Percentiles rank a stretch among this genome's conserved stretches.
phyloP scores from a whole-genome alignment of 2,797 vertebrate genomes.

The Danio aesculapii region DNA sequence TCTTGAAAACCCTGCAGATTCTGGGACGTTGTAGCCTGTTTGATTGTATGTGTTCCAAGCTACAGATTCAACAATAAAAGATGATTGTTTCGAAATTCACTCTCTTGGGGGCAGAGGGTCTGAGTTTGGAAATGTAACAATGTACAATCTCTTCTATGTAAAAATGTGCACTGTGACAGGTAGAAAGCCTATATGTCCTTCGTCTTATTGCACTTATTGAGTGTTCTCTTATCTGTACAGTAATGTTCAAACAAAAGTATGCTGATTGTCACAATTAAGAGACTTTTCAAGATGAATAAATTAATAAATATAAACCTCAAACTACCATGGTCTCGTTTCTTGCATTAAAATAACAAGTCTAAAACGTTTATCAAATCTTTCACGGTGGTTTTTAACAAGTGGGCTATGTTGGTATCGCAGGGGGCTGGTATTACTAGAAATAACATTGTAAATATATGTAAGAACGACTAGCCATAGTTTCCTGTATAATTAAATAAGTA shows the following conservation, averaged over 20 bases:
- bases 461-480: no score
- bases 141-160: conserved; percentile 93
- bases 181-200: conserved; percentile 86
- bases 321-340: conserved; percentile 49
- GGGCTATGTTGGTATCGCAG: no score
- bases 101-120: conserved; percentile 84
- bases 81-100: conserved; percentile 92
- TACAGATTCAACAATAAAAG: conserved; percentile 71
- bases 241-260: conserved; percentile 75
- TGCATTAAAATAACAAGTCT: conserved; percentile 24
- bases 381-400: no score
- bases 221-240: conserved; percentile 83
- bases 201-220: conserved; percentile 94
- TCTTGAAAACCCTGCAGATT: conserved; percentile 32
- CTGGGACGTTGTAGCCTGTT: conserved; percentile 42
- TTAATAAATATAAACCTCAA: conserved; percentile 71
- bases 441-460: no score
- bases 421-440: no score
- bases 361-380: no score
- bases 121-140: conserved; percentile 86
- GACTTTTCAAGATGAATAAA: conserved; percentile 83
- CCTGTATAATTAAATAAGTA: no score
- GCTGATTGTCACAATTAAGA: conserved; percentile 81
- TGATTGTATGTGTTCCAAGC: conserved; percentile 73
- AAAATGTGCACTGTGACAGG: conserved; percentile 93